Conservation (phyloP, 1,140 invertebrate species). For the Hesperophylax magnus region DNA sequence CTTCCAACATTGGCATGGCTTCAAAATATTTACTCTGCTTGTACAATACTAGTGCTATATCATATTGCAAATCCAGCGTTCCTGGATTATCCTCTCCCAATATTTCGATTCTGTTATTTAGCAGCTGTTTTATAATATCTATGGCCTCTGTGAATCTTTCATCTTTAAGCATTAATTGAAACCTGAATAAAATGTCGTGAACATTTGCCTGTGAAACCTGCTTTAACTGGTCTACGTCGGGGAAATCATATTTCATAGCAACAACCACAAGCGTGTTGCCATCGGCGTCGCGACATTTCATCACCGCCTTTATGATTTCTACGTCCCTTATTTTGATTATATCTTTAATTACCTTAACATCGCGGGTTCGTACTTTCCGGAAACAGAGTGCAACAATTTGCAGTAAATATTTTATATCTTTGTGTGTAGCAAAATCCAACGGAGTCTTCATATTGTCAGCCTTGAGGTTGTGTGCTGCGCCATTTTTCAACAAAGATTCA, state of each 20-base stretch:
- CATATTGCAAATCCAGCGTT: background rate
- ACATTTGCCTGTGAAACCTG: conserved; percentile 1
- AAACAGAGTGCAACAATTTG: background rate
- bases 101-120: conserved; percentile 5
- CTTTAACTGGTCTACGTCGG: background rate
- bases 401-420: too few relatives aligned
- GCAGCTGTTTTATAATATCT: background rate
- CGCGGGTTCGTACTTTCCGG: background rate
- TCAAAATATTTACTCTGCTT: conserved; percentile 16
- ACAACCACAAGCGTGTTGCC: too few relatives aligned
- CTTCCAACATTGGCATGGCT: background rate
- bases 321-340: too few relatives aligned
- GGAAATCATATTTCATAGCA: background rate
- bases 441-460: too few relatives aligned
- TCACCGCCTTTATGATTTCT: too few relatives aligned
- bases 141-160: conserved; percentile 5
- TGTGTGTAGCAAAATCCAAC: too few relatives aligned
- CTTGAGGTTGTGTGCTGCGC: too few relatives aligned
- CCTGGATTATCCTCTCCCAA: conserved; percentile 14
- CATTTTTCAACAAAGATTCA: background rate
- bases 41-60: background rate
- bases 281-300: too few relatives aligned
- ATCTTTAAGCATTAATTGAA: background rate
- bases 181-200: background rate
- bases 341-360: too few relatives aligned